Conservation (phyloP, 1,140 invertebrate genomes). For the Oncopeltus fasciatus region DNA sequence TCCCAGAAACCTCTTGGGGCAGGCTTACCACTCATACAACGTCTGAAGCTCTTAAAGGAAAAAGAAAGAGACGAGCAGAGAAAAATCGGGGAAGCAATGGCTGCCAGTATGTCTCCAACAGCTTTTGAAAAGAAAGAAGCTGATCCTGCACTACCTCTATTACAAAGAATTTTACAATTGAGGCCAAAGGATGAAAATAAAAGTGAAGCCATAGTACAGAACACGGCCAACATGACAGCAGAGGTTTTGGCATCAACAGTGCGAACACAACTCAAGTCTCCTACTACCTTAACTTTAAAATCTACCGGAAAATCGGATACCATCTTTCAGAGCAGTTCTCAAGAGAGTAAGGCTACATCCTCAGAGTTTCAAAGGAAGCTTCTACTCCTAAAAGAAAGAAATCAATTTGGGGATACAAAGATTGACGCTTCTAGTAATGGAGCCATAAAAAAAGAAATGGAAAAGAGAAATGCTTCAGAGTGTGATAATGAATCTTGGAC, state of each 20-base stretch:
- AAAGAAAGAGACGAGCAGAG: constrained; percentile 57
- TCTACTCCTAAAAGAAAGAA: neutral
- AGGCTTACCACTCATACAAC: constrained; percentile 57
- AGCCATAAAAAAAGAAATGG: neutral
- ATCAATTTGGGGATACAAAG: neutral
- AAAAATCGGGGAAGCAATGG: constrained; percentile 31
- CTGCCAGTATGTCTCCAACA: constrained; percentile 29
- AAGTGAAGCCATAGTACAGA: constrained; percentile 26
- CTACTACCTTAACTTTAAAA: neutral
- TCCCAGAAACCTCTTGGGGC: constrained; percentile 37
- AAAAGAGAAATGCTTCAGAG: neutral
- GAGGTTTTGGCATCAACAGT: constrained; percentile 20
- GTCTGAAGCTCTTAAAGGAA: constrained; percentile 61
- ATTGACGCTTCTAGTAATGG: neutral
- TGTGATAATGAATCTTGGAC: constrained; percentile 10
- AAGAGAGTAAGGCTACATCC: neutral
- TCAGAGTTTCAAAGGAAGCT: neutral
- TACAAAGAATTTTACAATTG: constrained; percentile 60
- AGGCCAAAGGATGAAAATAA: constrained; percentile 65
- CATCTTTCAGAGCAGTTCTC: neutral
- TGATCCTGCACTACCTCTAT: constrained; percentile 55
- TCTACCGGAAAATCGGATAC: neutral
- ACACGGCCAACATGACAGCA: constrained; percentile 17
- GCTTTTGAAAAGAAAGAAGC: constrained; percentile 39
- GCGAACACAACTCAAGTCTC: constrained; percentile 18